Evolutionary conservation across 2,113 vertebrate species (phyloP).

Genomic region (Callipepla squamata): DNA sequence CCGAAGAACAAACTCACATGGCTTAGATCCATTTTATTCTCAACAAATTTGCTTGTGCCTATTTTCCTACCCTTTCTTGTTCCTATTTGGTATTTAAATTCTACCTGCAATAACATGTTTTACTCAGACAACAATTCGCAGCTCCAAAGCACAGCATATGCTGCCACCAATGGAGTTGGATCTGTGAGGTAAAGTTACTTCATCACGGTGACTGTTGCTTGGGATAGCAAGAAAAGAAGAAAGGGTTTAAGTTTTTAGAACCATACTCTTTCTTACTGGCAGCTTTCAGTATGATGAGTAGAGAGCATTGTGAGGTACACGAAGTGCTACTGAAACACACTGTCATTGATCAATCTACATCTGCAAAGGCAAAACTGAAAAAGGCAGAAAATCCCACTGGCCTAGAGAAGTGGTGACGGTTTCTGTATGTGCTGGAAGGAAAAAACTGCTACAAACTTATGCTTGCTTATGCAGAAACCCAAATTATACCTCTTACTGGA

Average conservation of each 20-base stretch:
- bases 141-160: neutral
- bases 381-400: neutral
- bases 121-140: neutral
- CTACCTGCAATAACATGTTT: neutral
- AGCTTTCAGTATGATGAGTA: neutral
- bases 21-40: neutral
- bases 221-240: neutral
- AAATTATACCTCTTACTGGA: neutral
- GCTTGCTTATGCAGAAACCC: neutral
- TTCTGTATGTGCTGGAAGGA: neutral
- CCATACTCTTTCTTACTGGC: neutral
- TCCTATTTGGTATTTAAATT: conserved; percentile 11
- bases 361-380: neutral
- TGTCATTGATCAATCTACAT: neutral
- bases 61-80: neutral
- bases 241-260: neutral
- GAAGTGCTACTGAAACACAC: neutral
- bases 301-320: neutral
- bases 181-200: neutral
- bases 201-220: neutral
- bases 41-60: neutral
- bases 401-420: neutral
- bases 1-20: neutral
- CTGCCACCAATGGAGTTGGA: neutral
- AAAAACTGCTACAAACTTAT: neutral